These are phyloP conservation scores for Chamaedrilus cognettii DNA, from an alignment of 2,888 invertebrate genomes.

Conservation along the genomic window DNA sequence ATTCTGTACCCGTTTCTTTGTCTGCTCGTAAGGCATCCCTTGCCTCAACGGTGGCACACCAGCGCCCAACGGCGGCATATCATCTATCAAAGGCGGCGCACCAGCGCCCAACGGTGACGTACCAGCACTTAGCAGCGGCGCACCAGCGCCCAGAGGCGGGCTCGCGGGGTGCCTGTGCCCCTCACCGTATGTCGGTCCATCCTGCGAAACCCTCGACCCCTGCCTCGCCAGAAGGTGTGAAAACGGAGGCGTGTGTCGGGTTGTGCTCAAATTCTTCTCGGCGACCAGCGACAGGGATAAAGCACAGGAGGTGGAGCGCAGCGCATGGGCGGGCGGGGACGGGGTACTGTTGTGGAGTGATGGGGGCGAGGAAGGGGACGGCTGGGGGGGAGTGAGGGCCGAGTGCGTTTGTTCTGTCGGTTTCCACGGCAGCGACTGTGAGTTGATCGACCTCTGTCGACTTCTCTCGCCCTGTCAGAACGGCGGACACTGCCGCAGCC, in stretches of 20 bases:
- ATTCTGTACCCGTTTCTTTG: too few species aligned
- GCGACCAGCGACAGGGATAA: background rate
- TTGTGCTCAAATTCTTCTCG: constrained; percentile 12
- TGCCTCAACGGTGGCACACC: too few species aligned
- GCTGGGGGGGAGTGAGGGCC: constrained; percentile 26
- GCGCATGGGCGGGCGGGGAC: background rate
- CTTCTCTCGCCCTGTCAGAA: constrained; percentile 10
- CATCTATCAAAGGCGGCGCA: too few species aligned
- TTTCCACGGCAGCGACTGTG: constrained; percentile 45
- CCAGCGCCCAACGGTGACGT: too few species aligned
- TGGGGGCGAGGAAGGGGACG: background rate
- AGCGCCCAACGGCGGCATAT: too few species aligned
- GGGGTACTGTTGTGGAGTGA: too few species aligned
- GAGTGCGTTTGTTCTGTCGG: constrained; percentile 44
- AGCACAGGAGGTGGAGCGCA: background rate
- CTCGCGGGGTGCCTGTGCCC: constrained; percentile 17
- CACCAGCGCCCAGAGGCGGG: too few species aligned
- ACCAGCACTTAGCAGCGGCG: too few species aligned
- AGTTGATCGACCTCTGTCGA: constrained; percentile 44
- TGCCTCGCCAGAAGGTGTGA: constrained; percentile 38
- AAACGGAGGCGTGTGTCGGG: constrained; percentile 43
- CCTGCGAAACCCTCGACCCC: constrained; percentile 24
- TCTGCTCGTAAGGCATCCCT: too few species aligned
- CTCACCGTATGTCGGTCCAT: constrained; percentile 18
- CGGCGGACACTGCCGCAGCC: constrained; percentile 17